Evolutionary conservation across 1,140 invertebrate genomes (phyloP).

Genomic region (Brachionus plicatilis): DNA sequence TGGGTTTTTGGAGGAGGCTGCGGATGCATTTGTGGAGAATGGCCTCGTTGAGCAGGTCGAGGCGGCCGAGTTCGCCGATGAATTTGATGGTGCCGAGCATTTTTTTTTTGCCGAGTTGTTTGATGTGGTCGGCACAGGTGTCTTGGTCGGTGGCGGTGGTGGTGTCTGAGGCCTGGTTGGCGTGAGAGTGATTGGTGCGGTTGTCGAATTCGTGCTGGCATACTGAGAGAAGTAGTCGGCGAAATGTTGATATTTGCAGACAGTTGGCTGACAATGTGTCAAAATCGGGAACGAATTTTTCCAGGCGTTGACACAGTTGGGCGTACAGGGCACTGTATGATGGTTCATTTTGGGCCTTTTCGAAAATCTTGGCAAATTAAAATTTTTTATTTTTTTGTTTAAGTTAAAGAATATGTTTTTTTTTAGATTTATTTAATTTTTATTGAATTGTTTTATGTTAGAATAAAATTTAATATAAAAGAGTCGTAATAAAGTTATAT

Average conservation of each 20-base stretch:
- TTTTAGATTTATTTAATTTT: not conserved
- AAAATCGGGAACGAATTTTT: conserved; percentile 23
- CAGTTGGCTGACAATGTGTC: not conserved
- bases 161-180: not conserved
- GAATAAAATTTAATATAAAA: too few relatives aligned
- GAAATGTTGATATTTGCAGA: conserved; percentile 59
- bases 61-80: conserved; percentile 84
- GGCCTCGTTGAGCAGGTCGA: conserved; percentile 76
- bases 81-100: conserved; percentile 57
- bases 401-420: not conserved
- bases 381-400: not conserved
- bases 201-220: conserved; percentile 76
- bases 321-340: conserved; percentile 85
- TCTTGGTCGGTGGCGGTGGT: not conserved
- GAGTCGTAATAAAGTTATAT: too few relatives aligned
- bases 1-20: conserved; percentile 62
- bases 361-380: conserved; percentile 59
- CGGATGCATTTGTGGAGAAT: conserved; percentile 82
- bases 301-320: conserved; percentile 62
- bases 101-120: conserved; percentile 6
- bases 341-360: conserved; percentile 78
- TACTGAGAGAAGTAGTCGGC: conserved; percentile 70
- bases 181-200: not conserved
- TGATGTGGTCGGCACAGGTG: not conserved
- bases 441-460: too few relatives aligned